Percentiles rank a stretch among this genome's conserved stretches.
These are phyloP conservation scores for Rotaria macrura DNA, from an alignment of 2,888 invertebrate species.

Conservation along the genomic window DNA sequence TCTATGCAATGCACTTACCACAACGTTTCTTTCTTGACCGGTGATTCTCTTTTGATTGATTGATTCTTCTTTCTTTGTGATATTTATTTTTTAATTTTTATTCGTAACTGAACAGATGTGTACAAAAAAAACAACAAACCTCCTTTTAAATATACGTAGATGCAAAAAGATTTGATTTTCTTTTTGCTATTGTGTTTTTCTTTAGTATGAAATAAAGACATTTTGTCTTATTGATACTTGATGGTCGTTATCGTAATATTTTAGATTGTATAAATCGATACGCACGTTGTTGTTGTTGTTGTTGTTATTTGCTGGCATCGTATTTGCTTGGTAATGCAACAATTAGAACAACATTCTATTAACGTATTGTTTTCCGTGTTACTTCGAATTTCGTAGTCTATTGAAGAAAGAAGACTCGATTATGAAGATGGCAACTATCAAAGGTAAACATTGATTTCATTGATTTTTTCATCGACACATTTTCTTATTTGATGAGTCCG, in stretches of 20 bases:
- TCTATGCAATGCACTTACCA: neutral
- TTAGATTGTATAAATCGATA: neutral
- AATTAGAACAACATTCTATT: neutral
- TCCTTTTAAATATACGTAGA: neutral
- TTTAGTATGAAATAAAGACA: neutral
- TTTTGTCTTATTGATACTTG: neutral
- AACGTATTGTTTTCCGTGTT: neutral
- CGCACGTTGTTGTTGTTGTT: neutral
- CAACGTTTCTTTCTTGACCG: neutral
- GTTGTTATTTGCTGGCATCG: neutral
- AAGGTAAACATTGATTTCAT: neutral
- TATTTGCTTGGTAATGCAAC: neutral
- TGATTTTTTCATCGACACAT: neutral
- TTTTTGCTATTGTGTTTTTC: neutral
- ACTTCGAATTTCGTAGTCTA: neutral
- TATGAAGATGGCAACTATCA: neutral
- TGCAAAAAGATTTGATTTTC: neutral
- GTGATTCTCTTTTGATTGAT: neutral
- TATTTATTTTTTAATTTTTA: neutral
- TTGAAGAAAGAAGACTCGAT: neutral
- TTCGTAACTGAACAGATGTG: neutral
- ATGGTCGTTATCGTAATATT: neutral
- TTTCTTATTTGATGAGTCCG: neutral
- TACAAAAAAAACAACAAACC: neutral
- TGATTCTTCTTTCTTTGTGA: neutral